Conservation (phyloP, 2,797 vertebrate genomes). For the Rhinella marina region DNA sequence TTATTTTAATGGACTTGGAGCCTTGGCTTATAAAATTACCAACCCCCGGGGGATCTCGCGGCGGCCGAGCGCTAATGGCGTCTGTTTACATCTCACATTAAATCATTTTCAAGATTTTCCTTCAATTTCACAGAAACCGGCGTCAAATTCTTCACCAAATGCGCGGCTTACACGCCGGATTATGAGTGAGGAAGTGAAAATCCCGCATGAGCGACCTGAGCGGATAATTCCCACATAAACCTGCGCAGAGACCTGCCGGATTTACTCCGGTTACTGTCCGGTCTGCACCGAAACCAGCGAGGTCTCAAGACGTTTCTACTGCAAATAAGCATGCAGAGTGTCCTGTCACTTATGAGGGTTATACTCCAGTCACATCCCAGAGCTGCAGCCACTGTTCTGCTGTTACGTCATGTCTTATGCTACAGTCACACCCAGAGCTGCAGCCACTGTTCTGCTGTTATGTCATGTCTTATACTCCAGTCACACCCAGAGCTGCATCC, state of each 20-base stretch:
- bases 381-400: too few species aligned
- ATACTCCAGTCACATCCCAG: too few species aligned
- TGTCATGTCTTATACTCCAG: too few species aligned
- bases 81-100: constrained; percentile 1
- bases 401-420: too few species aligned
- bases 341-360: too few species aligned
- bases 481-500: too few species aligned
- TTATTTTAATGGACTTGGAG: constrained; percentile 36
- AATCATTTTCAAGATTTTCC: constrained; percentile 14
- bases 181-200: constrained; percentile 1
- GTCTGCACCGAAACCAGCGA: background rate
- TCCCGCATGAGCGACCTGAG: background rate
- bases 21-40: constrained; percentile 48
- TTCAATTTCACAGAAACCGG: background rate
- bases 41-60: constrained; percentile 14
- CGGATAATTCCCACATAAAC: background rate
- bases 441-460: too few species aligned
- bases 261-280: background rate
- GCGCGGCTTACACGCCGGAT: background rate
- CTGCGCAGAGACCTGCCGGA: background rate
- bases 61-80: background rate
- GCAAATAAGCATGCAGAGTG: background rate
- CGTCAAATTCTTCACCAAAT: constrained; percentile 15
- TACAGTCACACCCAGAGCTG: too few species aligned
- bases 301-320: background rate